phyloP scores from a whole-genome alignment of 2,888 invertebrate genomes.

The Chaitophorus viminalis region DNA sequence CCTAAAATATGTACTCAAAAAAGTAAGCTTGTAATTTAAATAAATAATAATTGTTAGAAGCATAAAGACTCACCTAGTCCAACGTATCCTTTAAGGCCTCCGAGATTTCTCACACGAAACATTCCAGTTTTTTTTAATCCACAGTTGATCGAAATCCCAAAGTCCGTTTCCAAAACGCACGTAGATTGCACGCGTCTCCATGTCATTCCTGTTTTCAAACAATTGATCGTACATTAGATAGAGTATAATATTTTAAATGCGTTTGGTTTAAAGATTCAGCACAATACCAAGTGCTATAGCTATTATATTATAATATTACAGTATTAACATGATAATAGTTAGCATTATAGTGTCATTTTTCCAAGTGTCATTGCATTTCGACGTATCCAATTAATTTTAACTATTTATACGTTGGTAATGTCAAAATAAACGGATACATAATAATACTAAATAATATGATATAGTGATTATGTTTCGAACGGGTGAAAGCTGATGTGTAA shows the following conservation, averaged over 20 bases:
- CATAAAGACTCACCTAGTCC: slow-evolving; percentile 79
- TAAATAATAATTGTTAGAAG: too few species aligned
- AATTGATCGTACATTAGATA: neutral
- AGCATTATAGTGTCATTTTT: too few species aligned
- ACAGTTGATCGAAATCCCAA: slow-evolving; percentile 90
- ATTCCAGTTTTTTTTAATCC: slow-evolving; percentile 92
- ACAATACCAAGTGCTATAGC: too few species aligned
- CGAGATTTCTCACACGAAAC: slow-evolving; percentile 89
- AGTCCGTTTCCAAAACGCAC: slow-evolving; percentile 89
- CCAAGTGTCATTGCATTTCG: neutral
- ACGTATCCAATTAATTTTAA: slow-evolving; percentile 14
- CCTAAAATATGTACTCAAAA: too few species aligned
- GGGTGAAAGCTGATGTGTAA: slow-evolving; percentile 24
- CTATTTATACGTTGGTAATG: neutral
- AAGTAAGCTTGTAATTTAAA: too few species aligned
- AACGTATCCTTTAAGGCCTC: slow-evolving; percentile 89
- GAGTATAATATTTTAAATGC: too few species aligned
- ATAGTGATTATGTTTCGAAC: neutral
- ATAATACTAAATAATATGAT: too few species aligned
- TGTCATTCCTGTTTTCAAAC: slow-evolving; percentile 66
- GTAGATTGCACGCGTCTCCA: slow-evolving; percentile 77
- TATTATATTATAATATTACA: too few species aligned
- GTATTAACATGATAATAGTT: too few species aligned
- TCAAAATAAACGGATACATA: slow-evolving; percentile 1
- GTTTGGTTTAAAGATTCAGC: too few species aligned